Base-by-base conservation (phyloP, 2,113 vertebrate genomes). In the Pavo muticus region DNA sequence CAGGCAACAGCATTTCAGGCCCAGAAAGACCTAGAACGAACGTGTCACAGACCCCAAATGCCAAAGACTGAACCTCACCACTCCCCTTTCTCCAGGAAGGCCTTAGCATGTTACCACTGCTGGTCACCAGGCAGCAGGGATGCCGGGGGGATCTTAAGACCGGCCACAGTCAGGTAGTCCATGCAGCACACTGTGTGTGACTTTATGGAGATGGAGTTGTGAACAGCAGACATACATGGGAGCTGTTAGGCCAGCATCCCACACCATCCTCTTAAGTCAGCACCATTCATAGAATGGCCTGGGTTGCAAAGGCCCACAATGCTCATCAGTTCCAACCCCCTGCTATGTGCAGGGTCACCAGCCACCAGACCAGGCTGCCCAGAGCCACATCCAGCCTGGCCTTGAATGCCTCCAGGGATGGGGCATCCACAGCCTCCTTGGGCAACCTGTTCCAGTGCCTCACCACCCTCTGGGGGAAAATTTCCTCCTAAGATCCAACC, bases 111-210 rank as follows among this genome's bases (percentile, higher is more conserved):
- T 68, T 14, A 11, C 25, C n/a, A 4, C 40, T 16, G 13, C 25
- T 39, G 5, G 30, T 48, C 4, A 90, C 30, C 21, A 65, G 47
- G 29, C 29, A 45, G 39, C 35, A 6, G 35, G 35, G 35, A 35
- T 35, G 35, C n/a, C 10, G 48, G 14, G 32, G 40, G 24, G 14
- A 27, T 60, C 42, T 48, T 18, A 1, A 12, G 52, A 37, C 13
- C 25, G 45, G 21, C 24, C 30, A 37, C 0, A 2, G 48, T 71
- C n/a, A 68, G 52, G 54, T 0, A 54, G 47, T 11, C 70, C 73
- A 42, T 13, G 30, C 16, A 35, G 4, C 4, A 32, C 4, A 3
- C 35, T 14, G 24, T 25, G 50, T 50, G 27, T 1, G 1, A 1
- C 17, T 67, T 39, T 29, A 52, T 24, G 21, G 71, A 60, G 35